These are phyloP conservation scores for Delichon dasypus DNA, from an alignment of 2,797 vertebrate genomes.

Conservation along the genomic window DNA sequence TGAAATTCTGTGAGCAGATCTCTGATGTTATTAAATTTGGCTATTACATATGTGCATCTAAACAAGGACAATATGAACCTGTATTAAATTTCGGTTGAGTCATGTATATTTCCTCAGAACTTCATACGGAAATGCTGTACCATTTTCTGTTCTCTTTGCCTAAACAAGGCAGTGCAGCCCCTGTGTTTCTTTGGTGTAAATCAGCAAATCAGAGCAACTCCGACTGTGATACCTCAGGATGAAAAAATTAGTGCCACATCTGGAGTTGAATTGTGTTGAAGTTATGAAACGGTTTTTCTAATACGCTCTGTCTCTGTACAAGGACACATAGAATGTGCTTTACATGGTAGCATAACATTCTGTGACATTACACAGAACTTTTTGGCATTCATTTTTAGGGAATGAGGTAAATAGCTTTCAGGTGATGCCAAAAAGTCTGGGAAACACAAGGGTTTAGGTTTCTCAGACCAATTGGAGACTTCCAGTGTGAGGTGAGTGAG, in stretches of 20 bases:
- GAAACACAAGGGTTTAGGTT: not conserved
- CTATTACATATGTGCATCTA: conserved; percentile 25
- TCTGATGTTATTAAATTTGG: not conserved
- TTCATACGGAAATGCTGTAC: not conserved
- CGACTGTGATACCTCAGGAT: not conserved
- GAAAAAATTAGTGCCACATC: not conserved
- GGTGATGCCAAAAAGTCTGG: not conserved
- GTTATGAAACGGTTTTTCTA: not conserved
- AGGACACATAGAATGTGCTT: not conserved
- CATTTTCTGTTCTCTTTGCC: not conserved
- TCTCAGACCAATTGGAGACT: not conserved
- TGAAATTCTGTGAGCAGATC: conserved; percentile 13
- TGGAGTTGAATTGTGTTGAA: not conserved
- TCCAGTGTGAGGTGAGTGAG: not conserved
- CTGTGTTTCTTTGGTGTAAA: not conserved
- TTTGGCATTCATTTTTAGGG: not conserved
- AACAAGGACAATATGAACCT: conserved; percentile 21
- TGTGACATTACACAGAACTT: not conserved
- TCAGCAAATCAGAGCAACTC: not conserved
- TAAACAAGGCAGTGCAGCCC: not conserved
- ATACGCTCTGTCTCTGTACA: not conserved
- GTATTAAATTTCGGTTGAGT: conserved; percentile 7
- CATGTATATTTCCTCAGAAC: not conserved
- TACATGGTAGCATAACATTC: not conserved
- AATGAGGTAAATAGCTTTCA: not conserved